These are phyloP conservation scores for Aphelenchoides bicaudatus DNA, from an alignment of 2,888 invertebrate genomes.

Conservation along the genomic window DNA sequence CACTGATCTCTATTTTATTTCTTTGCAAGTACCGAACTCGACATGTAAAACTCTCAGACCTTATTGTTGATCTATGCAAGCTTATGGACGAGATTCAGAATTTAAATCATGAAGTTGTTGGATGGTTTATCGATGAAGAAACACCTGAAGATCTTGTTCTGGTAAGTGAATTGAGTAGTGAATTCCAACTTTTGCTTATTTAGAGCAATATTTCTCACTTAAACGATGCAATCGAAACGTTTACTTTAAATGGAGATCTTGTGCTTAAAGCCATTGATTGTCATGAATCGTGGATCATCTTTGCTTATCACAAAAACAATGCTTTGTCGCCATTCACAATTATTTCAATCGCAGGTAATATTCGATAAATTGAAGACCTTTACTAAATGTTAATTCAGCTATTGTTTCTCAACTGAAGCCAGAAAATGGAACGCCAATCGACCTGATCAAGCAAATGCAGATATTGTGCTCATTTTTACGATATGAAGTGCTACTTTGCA, in stretches of 20 bases:
- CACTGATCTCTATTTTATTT: slow-evolving; percentile 41
- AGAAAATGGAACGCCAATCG: slow-evolving; percentile 7
- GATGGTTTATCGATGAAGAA: slow-evolving; percentile 22
- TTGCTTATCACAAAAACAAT: slow-evolving; percentile 51
- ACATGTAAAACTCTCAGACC: slow-evolving; percentile 19
- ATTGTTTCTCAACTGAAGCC: slow-evolving; percentile 9
- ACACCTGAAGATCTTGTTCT: background rate
- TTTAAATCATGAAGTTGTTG: slow-evolving; percentile 33
- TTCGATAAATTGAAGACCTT: background rate
- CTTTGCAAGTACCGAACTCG: slow-evolving; percentile 41
- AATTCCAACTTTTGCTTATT: slow-evolving; percentile 17
- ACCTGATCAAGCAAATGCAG: slow-evolving; percentile 19
- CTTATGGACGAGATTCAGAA: slow-evolving; percentile 26
- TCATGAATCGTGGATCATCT: slow-evolving; percentile 35
- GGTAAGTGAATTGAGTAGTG: slow-evolving; percentile 8
- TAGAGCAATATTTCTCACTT: slow-evolving; percentile 35
- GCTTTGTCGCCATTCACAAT: slow-evolving; percentile 41
- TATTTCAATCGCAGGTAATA: slow-evolving; percentile 43
- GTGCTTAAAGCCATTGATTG: slow-evolving; percentile 10
- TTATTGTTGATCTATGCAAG: slow-evolving; percentile 24
- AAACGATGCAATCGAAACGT: slow-evolving; percentile 35
- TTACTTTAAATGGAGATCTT: background rate
- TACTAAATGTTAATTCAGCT: slow-evolving; percentile 11
- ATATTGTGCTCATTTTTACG: slow-evolving; percentile 34
- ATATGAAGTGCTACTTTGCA: slow-evolving; percentile 43